A percentile compares a stretch with the other conserved stretches of the same genome.
These are phyloP conservation scores for Procambarus virginalis DNA, from an alignment of 1,140 invertebrate genomes.

Conservation along the genomic window DNA sequence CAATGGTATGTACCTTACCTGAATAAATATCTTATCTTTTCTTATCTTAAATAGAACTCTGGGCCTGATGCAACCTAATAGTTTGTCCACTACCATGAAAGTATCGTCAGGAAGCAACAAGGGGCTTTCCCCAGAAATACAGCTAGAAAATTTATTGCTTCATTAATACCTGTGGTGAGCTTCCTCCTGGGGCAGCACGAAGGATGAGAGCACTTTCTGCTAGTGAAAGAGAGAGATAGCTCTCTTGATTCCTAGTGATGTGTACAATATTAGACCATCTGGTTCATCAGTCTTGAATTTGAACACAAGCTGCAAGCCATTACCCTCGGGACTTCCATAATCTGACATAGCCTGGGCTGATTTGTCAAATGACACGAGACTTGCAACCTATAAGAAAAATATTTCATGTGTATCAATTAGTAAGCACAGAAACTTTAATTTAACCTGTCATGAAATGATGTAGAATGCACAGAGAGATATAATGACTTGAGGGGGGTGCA, in stretches of 20 bases:
- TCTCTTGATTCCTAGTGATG: conserved; percentile 77
- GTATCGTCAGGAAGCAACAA: not conserved
- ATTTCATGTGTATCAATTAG: no score
- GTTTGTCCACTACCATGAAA: no score
- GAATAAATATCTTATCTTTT: no score
- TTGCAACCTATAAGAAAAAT: conserved; percentile 73
- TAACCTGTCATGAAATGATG: no score
- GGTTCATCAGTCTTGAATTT: conserved; percentile 89
- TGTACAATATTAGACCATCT: conserved; percentile 87
- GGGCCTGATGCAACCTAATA: no score
- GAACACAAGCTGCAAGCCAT: conserved; percentile 82
- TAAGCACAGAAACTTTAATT: no score
- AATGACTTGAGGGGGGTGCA: no score
- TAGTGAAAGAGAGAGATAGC: conserved; percentile 81
- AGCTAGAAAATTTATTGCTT: not conserved
- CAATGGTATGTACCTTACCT: no score
- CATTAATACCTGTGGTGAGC: conserved; percentile 74
- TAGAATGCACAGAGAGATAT: no score
- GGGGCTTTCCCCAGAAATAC: not conserved
- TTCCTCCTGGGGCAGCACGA: conserved; percentile 75
- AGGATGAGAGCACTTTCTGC: conserved; percentile 82
- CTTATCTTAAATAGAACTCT: no score
- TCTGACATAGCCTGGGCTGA: conserved; percentile 75
- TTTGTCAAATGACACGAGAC: conserved; percentile 79
- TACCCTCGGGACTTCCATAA: conserved; percentile 73